These are phyloP conservation scores for Clunio marinus DNA, from an alignment of 2,888 invertebrate species.

Conservation along the genomic window DNA sequence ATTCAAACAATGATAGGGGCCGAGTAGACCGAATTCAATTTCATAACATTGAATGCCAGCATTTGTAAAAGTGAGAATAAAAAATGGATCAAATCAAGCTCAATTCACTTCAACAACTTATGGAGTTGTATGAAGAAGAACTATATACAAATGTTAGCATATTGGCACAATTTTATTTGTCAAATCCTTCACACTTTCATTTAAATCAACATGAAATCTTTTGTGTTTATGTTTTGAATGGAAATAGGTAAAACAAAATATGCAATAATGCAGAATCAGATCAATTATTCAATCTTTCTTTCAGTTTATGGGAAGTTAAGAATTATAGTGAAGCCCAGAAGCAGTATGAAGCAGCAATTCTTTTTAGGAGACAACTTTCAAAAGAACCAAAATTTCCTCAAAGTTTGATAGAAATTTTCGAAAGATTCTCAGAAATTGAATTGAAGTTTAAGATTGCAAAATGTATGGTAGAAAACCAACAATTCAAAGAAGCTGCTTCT, in stretches of 20 bases:
- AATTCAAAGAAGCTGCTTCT: constrained; percentile 56
- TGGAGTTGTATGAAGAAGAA: constrained; percentile 64
- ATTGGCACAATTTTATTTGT: constrained; percentile 55
- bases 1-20: too few species aligned
- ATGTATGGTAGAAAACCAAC: constrained; percentile 64
- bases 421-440: constrained; percentile 56
- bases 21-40: too few species aligned
- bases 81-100: too few species aligned
- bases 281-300: too few species aligned
- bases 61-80: too few species aligned
- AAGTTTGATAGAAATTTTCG: constrained; percentile 41
- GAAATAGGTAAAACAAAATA: constrained; percentile 51
- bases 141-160: constrained; percentile 67
- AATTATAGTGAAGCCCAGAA: constrained; percentile 67
- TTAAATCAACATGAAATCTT: neutral
- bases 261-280: too few species aligned
- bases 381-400: neutral
- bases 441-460: constrained; percentile 68
- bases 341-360: constrained; percentile 52
- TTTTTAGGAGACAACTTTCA: constrained; percentile 42
- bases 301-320: constrained; percentile 56
- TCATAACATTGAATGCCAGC: too few species aligned
- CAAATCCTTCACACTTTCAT: constrained; percentile 26
- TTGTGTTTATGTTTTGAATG: constrained; percentile 33
- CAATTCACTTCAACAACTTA: constrained; percentile 65